Percentiles rank a stretch among this genome's conserved stretches.
Evolutionary conservation across 2,888 invertebrate species (phyloP).

Genomic region (Tenthredo scrophulariae): DNA sequence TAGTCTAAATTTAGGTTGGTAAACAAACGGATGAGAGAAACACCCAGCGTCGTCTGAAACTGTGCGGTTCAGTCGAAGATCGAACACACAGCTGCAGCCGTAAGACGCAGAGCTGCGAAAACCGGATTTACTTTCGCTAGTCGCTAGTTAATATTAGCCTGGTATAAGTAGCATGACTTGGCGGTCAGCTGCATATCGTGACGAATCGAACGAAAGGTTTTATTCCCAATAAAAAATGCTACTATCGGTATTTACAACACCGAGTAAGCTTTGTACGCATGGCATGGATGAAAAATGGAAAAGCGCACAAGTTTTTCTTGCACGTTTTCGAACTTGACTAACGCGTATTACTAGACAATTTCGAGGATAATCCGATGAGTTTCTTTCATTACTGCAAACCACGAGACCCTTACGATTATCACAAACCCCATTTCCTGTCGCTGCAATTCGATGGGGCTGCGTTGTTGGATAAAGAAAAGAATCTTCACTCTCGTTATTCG

Average conservation of each 20-base stretch:
- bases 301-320: too few species aligned
- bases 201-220: slow-evolving; percentile 27
- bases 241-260: slow-evolving; percentile 6
- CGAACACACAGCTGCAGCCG: slow-evolving; percentile 3
- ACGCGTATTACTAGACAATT: too few species aligned
- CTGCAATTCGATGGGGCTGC: neutral
- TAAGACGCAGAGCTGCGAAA: neutral
- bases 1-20: neutral
- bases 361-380: slow-evolving; percentile 3
- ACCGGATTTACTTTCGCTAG: slow-evolving; percentile 36
- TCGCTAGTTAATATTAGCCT: slow-evolving; percentile 39
- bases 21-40: neutral
- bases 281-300: too few species aligned
- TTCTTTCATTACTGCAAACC: neutral
- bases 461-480: neutral
- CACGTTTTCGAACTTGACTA: too few species aligned
- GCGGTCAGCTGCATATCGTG: slow-evolving; percentile 26
- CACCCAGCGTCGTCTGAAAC: neutral
- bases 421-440: neutral
- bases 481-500: neutral
- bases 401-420: neutral
- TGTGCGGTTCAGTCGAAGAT: neutral
- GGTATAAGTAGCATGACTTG: neutral
- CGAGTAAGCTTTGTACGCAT: neutral
- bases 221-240: neutral